phyloP scores from a whole-genome alignment of 2,888 invertebrate genomes.

The Pyrocoelia pectoralis region DNA sequence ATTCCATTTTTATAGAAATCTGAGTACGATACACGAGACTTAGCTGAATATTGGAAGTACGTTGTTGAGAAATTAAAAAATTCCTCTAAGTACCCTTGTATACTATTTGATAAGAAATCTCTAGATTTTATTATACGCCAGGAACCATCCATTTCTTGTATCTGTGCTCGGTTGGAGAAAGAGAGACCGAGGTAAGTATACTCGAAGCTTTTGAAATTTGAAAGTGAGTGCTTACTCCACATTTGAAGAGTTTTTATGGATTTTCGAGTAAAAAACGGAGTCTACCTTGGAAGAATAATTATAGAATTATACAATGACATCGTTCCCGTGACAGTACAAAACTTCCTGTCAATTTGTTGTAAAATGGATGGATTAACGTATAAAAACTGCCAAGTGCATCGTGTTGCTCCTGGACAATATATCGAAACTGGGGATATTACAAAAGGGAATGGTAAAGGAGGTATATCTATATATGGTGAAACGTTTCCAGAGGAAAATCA shows the following conservation, averaged over 20 bases:
- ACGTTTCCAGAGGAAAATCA: slow-evolving; percentile 61
- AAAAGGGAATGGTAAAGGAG: slow-evolving; percentile 62
- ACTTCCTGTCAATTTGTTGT: slow-evolving; percentile 56
- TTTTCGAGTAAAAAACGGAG: slow-evolving; percentile 52
- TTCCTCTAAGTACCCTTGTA: slow-evolving; percentile 48
- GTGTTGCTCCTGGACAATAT: slow-evolving; percentile 60
- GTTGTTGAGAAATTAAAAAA: slow-evolving; percentile 44
- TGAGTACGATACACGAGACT: slow-evolving; percentile 40
- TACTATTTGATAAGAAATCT: slow-evolving; percentile 45
- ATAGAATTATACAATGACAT: slow-evolving; percentile 57
- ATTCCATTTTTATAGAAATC: slow-evolving; percentile 39
- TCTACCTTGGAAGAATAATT: slow-evolving; percentile 53
- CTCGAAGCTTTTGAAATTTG: too few species aligned
- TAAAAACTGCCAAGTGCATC: slow-evolving; percentile 57
- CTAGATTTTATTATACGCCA: slow-evolving; percentile 46
- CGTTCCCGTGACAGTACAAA: slow-evolving; percentile 57
- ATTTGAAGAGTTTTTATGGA: slow-evolving; percentile 55
- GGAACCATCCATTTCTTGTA: slow-evolving; percentile 51
- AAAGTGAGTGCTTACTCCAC: too few species aligned
- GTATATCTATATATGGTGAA: slow-evolving; percentile 62
- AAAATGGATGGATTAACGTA: slow-evolving; percentile 50
- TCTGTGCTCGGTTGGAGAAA: slow-evolving; percentile 27
- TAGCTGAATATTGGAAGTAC: slow-evolving; percentile 45
- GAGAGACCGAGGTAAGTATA: slow-evolving; percentile 36
- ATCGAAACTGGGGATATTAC: slow-evolving; percentile 66